phyloP scores from a whole-genome alignment of 1,140 invertebrate genomes.

The Orchestia grillus region DNA sequence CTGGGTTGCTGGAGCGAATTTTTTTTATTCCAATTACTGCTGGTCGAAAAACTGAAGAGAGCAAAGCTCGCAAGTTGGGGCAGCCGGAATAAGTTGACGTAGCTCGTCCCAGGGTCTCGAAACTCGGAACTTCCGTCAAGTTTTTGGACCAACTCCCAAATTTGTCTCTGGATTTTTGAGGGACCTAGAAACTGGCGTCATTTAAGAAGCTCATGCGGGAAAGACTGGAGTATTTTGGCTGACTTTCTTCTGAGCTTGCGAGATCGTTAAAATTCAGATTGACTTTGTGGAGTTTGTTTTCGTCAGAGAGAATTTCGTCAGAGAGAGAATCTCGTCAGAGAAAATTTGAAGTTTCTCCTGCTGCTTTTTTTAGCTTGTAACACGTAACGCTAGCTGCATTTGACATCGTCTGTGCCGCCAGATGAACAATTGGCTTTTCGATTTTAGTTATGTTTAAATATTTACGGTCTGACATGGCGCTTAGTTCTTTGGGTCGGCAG shows the following conservation, averaged over 20 bases:
- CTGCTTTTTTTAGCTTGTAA: background rate
- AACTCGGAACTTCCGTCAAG: conserved; percentile 26
- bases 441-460: background rate
- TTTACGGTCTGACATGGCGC: background rate
- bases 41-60: conserved; percentile 15
- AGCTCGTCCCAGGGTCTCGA: conserved; percentile 28
- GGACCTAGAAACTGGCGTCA: conserved; percentile 19
- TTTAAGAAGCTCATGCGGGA: conserved; percentile 49
- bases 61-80: background rate
- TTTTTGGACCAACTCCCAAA: conserved; percentile 40
- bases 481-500: background rate
- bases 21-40: conserved; percentile 13
- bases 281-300: conserved; percentile 36
- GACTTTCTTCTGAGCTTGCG: background rate
- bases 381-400: background rate
- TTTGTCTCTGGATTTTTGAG: conserved; percentile 44
- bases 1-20: background rate
- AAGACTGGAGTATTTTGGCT: conserved; percentile 20
- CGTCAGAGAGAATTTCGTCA: background rate
- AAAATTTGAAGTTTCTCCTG: background rate
- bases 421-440: background rate
- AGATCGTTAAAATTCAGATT: conserved; percentile 49
- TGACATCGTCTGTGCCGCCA: background rate
- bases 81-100: conserved; percentile 22
- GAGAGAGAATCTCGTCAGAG: background rate